A percentile compares a stretch with the other conserved stretches of the same genome.
Conservation (phyloP, 2,113 vertebrate species). For the Labrus mixtus region DNA sequence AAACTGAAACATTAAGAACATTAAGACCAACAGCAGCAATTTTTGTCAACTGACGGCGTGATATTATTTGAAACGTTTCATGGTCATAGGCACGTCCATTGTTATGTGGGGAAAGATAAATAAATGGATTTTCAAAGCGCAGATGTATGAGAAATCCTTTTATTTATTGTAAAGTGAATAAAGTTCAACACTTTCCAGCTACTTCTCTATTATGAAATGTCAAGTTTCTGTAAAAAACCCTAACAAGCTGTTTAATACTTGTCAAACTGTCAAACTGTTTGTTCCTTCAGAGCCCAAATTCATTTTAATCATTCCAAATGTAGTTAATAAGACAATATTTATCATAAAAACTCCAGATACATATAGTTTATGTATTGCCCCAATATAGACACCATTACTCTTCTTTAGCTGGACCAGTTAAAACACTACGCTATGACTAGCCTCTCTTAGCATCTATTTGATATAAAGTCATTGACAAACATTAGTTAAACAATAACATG, state of each 20-base stretch:
- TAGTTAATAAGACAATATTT: background rate
- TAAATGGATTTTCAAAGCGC: constrained; percentile 46
- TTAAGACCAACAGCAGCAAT: constrained; percentile 15
- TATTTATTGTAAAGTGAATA: constrained; percentile 57
- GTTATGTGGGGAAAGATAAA: constrained; percentile 13
- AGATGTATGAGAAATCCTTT: constrained; percentile 72
- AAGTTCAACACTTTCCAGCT: constrained; percentile 35
- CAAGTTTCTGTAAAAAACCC: constrained; percentile 41
- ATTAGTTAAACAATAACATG: constrained; percentile 13
- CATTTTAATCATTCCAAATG: background rate
- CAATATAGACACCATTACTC: background rate
- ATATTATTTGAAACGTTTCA: constrained; percentile 38
- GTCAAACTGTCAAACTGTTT: background rate
- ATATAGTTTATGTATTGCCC: background rate
- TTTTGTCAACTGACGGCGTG: constrained; percentile 38
- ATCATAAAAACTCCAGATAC: background rate
- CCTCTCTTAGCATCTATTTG: constrained; percentile 2
- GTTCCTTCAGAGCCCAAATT: background rate
- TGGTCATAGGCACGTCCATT: constrained; percentile 40
- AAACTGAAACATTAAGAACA: constrained; percentile 49
- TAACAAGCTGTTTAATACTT: background rate
- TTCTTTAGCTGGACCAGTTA: background rate
- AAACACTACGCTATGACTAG: background rate
- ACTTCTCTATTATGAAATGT: constrained; percentile 39
- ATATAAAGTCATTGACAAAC: constrained; percentile 36